Base-by-base conservation (phyloP, 2,888 invertebrate species). In the Stegana nigrithorax region DNA sequence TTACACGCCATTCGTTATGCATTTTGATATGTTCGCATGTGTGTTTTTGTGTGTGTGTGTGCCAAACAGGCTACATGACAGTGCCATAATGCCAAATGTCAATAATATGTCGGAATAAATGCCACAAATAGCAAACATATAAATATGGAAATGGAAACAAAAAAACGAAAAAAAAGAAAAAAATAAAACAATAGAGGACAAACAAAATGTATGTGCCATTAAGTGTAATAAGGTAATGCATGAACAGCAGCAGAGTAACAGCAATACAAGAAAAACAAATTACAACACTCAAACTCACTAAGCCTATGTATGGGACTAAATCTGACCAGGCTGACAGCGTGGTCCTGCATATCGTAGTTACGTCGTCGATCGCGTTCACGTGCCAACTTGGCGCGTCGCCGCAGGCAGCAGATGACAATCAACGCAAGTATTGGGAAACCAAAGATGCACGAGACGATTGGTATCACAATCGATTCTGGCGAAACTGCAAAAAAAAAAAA, bases 361-460 rank as follows among this genome's bases (percentile, higher is more conserved):
- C 94, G 89, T 59, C 94, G 88, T 63, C 94, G 87, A 58, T 93
- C 94, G 64, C 94, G 89, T 83, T 94, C 94, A 61, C 95, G 87
- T 10, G 94, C 94, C 78, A 94, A 83, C 84, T 95, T 94, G 2
- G 95, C 95, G 76, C 95, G 88, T 76, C 93, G 88, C 63, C 94
- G 87, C 67, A 95, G 88, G 82, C 94, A 95, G 86, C 95, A 95
- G 80, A 95, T 95, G 68, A 95, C 92, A 69, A 95, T 89, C 64
- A 95, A 88, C 2, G 95, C 95, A 82, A 96, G 86, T 70, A 95
- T 87, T 39, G 95, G 95, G 81, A 96, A 95, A 63, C 95, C 95
- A 80, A 95, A 90, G 82, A 95, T 95, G 85, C 95, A 94, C 61
- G 95, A 94, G 57, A 95, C 92, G 73, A 95, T 95, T 45, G 95